Evolutionary conservation across 2,113 vertebrate genomes (phyloP).

Genomic region (Chlamydotis undulata): DNA sequence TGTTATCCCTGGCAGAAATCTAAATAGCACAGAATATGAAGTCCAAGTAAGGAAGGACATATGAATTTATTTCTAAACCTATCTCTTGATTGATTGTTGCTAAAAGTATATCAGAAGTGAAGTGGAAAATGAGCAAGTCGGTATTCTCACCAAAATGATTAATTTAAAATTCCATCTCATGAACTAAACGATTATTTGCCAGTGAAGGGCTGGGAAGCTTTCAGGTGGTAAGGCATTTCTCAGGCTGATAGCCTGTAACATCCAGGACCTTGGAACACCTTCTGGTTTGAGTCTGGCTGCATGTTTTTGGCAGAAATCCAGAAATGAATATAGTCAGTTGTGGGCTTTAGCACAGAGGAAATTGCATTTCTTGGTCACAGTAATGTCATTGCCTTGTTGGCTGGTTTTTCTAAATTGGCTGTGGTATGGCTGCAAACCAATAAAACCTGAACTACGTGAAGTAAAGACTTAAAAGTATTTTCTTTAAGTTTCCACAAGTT

Average conservation of each 20-base stretch:
- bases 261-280: not conserved
- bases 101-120: not conserved
- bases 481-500: not conserved
- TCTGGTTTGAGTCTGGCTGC: not conserved
- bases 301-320: not conserved
- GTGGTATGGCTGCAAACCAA: not conserved
- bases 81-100: not conserved
- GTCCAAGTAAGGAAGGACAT: not conserved
- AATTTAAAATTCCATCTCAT: not conserved
- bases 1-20: not conserved
- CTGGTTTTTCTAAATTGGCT: not conserved
- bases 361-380: not conserved
- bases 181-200: not conserved
- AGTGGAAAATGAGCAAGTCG: not conserved
- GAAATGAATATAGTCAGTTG: not conserved
- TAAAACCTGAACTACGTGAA: not conserved
- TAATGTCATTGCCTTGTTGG: not conserved
- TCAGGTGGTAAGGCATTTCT: not conserved
- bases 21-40: not conserved
- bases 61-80: not conserved
- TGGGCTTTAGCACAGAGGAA: not conserved
- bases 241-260: not conserved
- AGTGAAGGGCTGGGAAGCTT: not conserved
- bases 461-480: not conserved
- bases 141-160: not conserved